phyloP scores from a whole-genome alignment of 2,113 vertebrate genomes.

The Acinonyx jubatus region DNA sequence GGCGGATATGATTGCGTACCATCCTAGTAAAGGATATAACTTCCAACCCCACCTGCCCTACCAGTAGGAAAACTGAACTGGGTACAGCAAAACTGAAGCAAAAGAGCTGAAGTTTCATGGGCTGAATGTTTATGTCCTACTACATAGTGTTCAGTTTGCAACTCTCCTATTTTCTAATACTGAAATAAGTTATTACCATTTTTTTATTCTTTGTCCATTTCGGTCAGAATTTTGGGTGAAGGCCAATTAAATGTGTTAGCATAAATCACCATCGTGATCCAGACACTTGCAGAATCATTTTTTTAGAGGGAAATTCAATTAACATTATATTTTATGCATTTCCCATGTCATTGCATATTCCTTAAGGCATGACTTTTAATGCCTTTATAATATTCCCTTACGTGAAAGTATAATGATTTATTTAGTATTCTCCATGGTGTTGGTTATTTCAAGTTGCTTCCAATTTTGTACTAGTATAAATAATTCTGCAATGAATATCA shows the following conservation, averaged over 20 bases:
- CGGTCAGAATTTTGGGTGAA: background rate
- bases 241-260: background rate
- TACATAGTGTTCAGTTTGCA: background rate
- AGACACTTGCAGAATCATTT: background rate
- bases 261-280: background rate
- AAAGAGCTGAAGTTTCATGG: background rate
- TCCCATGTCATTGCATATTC: background rate
- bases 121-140: background rate
- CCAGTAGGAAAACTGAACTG: background rate
- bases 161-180: background rate
- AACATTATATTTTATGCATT: background rate
- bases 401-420: slow-evolving; percentile 27
- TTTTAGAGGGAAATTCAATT: background rate
- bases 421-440: background rate
- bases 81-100: background rate
- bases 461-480: slow-evolving; percentile 22
- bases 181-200: background rate
- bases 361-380: slow-evolving; percentile 50
- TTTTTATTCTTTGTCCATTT: slow-evolving; percentile 26
- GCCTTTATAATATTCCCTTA: slow-evolving; percentile 26
- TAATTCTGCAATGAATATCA: background rate
- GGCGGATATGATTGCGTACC: background rate
- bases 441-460: slow-evolving; percentile 28
- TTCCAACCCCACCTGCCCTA: background rate
- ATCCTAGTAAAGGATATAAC: background rate